Conservation (phyloP, 2,113 vertebrate genomes). For the Solenodon paradoxus region DNA sequence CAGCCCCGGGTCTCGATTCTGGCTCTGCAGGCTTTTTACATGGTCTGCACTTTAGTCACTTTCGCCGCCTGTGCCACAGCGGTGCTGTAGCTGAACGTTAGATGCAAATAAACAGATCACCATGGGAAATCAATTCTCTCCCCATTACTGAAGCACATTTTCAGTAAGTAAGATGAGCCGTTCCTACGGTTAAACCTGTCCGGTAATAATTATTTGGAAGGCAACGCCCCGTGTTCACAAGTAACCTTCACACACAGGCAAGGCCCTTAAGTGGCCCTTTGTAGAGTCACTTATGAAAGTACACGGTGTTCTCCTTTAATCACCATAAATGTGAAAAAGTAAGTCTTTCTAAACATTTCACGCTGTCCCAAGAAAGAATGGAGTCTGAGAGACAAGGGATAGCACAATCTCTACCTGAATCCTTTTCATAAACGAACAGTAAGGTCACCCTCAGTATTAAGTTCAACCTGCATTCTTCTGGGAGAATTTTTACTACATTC, state of each 20-base stretch:
- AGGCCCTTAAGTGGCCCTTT: neutral
- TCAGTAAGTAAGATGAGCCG: neutral
- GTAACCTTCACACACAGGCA: neutral
- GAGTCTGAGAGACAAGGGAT: neutral
- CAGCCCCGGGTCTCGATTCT: no score
- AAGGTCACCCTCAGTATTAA: slow-evolving; percentile 24
- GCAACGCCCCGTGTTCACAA: neutral
- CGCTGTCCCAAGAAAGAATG: neutral
- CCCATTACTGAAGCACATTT: neutral
- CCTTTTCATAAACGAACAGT: neutral
- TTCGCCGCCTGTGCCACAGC: no score
- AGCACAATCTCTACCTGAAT: neutral
- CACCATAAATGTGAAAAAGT: neutral
- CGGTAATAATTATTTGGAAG: slow-evolving; percentile 17
- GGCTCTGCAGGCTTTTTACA: no score
- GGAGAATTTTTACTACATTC: slow-evolving; percentile 26
- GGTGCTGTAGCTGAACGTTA: no score
- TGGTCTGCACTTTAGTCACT: no score
- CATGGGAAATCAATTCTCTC: slow-evolving; percentile 10
- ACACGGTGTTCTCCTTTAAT: neutral
- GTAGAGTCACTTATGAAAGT: neutral
- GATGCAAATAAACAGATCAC: neutral
- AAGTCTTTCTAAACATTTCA: neutral
- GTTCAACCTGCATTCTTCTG: neutral
- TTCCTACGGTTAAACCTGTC: slow-evolving; percentile 31